phyloP scores from a whole-genome alignment of 2,113 vertebrate species.

The Corydoras sp. region DNA sequence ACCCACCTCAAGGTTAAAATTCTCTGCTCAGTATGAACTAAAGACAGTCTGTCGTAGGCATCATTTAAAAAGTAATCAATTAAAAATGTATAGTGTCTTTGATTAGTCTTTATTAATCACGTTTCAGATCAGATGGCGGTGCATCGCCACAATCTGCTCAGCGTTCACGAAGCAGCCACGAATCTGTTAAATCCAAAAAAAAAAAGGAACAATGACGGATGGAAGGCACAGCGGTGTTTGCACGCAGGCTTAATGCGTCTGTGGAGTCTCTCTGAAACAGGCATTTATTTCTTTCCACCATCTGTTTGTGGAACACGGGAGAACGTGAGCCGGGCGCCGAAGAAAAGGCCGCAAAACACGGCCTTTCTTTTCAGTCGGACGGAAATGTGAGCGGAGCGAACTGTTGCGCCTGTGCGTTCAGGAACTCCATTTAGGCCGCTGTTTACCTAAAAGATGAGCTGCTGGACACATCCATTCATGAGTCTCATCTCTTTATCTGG shows the following conservation, averaged over 20 bases:
- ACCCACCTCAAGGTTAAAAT: too few species aligned
- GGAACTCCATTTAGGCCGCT: conserved; percentile 70
- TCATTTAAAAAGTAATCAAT: too few species aligned
- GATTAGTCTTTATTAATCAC: too few species aligned
- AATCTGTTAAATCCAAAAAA: background rate
- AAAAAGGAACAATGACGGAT: conserved; percentile 3
- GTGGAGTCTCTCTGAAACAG: conserved; percentile 53
- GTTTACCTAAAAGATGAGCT: conserved; percentile 95
- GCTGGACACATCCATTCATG: conserved; percentile 80
- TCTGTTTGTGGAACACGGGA: conserved; percentile 62
- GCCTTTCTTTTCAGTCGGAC: conserved; percentile 50
- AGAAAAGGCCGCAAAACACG: conserved; percentile 55
- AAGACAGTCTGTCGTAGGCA: too few species aligned
- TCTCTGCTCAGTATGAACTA: too few species aligned
- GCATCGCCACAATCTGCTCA: background rate
- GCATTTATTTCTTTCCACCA: conserved; percentile 60
- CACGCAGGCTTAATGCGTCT: conserved; percentile 26
- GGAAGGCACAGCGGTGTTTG: conserved; percentile 12
- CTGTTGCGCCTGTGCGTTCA: conserved; percentile 35
- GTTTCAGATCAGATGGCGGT: too few species aligned
- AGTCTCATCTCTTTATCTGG: conserved; percentile 70
- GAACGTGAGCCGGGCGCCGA: conserved; percentile 40
- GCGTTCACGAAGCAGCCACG: conserved; percentile 6
- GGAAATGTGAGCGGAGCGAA: conserved; percentile 47
- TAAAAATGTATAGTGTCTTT: too few species aligned